Conservation (phyloP, 2,888 invertebrate genomes). For the Meiosimyza decipiens region DNA sequence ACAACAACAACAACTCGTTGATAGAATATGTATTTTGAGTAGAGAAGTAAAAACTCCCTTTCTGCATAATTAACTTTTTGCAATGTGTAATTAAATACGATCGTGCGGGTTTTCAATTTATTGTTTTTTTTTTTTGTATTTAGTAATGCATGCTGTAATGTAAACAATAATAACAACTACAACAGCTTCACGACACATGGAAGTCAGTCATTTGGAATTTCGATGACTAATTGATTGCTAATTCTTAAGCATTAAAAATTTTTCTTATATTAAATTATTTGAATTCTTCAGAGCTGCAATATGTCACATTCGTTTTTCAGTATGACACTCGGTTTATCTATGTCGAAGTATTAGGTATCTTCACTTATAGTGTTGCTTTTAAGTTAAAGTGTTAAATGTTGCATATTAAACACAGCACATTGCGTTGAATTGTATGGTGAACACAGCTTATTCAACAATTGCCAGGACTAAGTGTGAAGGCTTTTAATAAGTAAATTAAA, state of each 20-base stretch:
- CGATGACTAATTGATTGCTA: constrained; percentile 48
- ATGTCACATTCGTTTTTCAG: background rate
- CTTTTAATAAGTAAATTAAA: too few relatives aligned
- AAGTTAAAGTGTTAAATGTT: too few relatives aligned
- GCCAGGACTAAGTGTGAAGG: too few relatives aligned
- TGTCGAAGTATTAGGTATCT: too few relatives aligned
- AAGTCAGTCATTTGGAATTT: constrained; percentile 32
- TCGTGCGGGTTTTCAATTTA: constrained; percentile 44
- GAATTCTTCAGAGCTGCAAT: background rate
- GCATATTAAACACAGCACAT: too few relatives aligned
- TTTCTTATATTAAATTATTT: background rate
- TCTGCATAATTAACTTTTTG: constrained; percentile 56
- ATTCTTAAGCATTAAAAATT: background rate
- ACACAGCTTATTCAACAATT: too few relatives aligned
- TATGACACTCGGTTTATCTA: too few relatives aligned
- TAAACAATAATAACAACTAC: constrained; percentile 51
- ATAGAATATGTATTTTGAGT: background rate
- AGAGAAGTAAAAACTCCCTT: constrained; percentile 33
- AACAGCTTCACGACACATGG: constrained; percentile 13
- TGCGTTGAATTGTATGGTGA: too few relatives aligned
- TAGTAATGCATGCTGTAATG: constrained; percentile 48
- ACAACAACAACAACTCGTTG: constrained; percentile 7
- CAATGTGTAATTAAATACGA: constrained; percentile 37
- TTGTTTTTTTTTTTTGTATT: constrained; percentile 53
- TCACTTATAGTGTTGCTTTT: too few relatives aligned